Base-by-base conservation (phyloP, 2,797 vertebrate genomes). In the Phoebastria nigripes region DNA sequence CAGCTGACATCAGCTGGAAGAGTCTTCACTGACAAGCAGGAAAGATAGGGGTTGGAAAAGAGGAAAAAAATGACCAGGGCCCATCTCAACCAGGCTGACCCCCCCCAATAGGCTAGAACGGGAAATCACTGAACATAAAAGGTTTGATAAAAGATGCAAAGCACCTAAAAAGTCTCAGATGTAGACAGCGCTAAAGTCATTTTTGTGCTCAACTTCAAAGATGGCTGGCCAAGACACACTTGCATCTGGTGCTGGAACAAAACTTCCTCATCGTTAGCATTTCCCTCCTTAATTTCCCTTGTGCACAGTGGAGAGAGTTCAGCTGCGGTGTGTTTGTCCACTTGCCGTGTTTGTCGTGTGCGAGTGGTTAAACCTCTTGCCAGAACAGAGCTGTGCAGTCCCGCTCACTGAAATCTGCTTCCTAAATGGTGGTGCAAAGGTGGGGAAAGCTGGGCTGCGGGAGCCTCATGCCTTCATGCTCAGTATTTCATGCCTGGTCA, bases 401-500 rank as follows among this genome's bases (percentile, higher is more conserved):
- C 29, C 4, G 19, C 11, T 71, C 9, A 29, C 14, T 56, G 10
- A 39, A 84, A 83, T 63, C 24, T 58, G 55, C 67, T 76, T 82
- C 52, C 63, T 47, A 54, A 69, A 55, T 17, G 17, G 37, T 3
- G 2, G 7, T 55, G 29, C 20, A 46, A 54, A 29, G 80, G 11
- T 0, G 15, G 15, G 31, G 5, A 87, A 51, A 51, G 47, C 39
- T 65, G 52, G 51, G 49, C 29, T 54, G 81, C 11, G 9, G 51
- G 31, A 92, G 24, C 3, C 7, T 94, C 14, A 4, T 13, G 44
- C 25, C 47, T 81, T 89, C 29, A 8, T 35, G 15, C 81, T 95
- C 62, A 69, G 49, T 85, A 93, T 96, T 97, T 95, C 87, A 87
- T 93, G 71, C 61, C 78, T 86, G 54, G 70, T 94, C 82, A 93